A percentile compares a stretch with the other conserved stretches of the same genome.
phyloP scores from a whole-genome alignment of 1,140 invertebrate genomes.

The Eueides isabella region DNA sequence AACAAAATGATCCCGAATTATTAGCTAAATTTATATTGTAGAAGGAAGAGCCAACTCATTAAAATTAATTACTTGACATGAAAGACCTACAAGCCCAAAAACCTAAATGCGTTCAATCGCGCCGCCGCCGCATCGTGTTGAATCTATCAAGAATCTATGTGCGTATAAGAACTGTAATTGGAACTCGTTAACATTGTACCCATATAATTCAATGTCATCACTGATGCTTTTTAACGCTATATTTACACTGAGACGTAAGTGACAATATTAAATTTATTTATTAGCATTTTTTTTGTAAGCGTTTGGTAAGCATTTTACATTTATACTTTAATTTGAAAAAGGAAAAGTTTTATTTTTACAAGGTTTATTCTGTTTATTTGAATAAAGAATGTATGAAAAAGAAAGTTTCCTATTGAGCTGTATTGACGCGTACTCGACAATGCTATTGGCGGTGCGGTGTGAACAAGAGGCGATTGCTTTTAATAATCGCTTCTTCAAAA shows the following conservation, averaged over 20 bases:
- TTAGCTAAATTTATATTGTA: not conserved
- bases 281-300: no score
- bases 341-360: not conserved
- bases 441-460: not conserved
- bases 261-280: no score
- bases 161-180: slow-evolving; percentile 19
- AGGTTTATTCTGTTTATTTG: not conserved
- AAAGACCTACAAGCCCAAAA: slow-evolving; percentile 35
- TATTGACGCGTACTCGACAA: not conserved
- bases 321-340: no score
- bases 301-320: no score
- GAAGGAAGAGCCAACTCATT: slow-evolving; percentile 2
- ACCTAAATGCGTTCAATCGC: slow-evolving; percentile 30
- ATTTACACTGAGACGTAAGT: not conserved
- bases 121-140: slow-evolving; percentile 12
- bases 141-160: not conserved
- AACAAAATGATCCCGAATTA: not conserved
- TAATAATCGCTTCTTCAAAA: slow-evolving; percentile 4
- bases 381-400: not conserved
- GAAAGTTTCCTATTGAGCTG: slow-evolving; percentile 8
- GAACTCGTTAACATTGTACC: slow-evolving; percentile 7
- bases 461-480: slow-evolving; percentile 2
- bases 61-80: slow-evolving; percentile 28
- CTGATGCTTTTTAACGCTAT: not conserved
- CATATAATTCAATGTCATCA: not conserved